Evolutionary conservation across 2,797 vertebrate genomes (phyloP).

Genomic region (Gastrophryne carolinensis): DNA sequence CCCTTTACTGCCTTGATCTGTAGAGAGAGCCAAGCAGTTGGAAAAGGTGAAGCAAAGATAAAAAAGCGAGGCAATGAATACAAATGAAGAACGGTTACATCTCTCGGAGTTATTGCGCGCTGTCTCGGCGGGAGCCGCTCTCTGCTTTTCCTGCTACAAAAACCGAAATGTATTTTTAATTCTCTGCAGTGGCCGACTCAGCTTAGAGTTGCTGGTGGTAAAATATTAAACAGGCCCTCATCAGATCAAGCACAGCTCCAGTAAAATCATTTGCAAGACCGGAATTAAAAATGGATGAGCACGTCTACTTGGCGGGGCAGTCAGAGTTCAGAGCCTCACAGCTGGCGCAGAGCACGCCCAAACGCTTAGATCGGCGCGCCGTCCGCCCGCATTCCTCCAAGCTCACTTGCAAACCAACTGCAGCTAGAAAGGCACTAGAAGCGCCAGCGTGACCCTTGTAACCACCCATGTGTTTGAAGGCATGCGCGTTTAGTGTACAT

Average conservation of each 20-base stretch:
- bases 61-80: not conserved
- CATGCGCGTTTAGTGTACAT: too few species aligned
- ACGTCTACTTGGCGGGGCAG: conserved; percentile 14
- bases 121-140: not conserved
- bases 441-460: not conserved
- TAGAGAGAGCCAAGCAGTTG: too few species aligned
- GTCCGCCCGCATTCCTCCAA: too few species aligned
- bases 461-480: too few species aligned
- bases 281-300: conserved; percentile 44
- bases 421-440: not conserved
- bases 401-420: too few species aligned
- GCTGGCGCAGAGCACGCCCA: not conserved
- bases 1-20: too few species aligned
- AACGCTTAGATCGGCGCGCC: too few species aligned
- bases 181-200: not conserved
- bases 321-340: conserved; percentile 30
- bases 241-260: conserved; percentile 48
- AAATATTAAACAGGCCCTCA: conserved; percentile 44
- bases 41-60: not conserved
- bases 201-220: too few species aligned
- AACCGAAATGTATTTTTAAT: not conserved
- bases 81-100: not conserved
- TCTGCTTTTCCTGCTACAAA: not conserved
- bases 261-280: conserved; percentile 34
- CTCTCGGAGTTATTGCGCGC: not conserved